These are phyloP conservation scores for Sula dactylatra DNA, from an alignment of 2,113 vertebrate species.

Conservation along the genomic window DNA sequence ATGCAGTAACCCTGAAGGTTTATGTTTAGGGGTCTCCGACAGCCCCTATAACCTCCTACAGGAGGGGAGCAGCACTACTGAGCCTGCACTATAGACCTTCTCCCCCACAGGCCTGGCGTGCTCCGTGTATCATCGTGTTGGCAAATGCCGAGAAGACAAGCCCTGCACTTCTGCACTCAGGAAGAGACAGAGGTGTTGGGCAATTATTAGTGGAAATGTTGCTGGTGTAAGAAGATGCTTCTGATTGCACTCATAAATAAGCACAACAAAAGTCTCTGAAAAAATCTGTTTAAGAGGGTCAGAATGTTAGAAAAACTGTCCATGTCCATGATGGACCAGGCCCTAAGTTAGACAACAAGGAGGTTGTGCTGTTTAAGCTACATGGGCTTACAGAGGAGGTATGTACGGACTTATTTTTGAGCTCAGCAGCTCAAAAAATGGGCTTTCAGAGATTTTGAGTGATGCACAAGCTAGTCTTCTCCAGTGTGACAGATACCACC, in stretches of 20 bases:
- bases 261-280: neutral
- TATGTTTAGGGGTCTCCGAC: neutral
- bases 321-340: neutral
- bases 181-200: neutral
- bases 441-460: neutral
- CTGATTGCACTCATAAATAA: neutral
- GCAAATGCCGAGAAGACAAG: neutral
- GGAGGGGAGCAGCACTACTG: neutral
- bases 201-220: neutral
- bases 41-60: neutral
- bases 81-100: neutral
- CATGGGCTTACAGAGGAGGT: neutral
- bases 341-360: neutral
- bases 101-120: accelerated
- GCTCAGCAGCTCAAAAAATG: neutral
- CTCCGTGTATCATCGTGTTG: neutral
- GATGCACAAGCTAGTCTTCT: neutral
- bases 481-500: neutral
- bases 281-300: neutral
- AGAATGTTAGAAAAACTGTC: neutral
- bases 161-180: neutral
- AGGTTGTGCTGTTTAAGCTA: neutral
- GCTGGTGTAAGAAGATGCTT: neutral
- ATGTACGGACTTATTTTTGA: accelerated
- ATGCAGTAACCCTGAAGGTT: neutral